Evolutionary conservation across 2,888 invertebrate species (phyloP).

Genomic region (Rutpela maculata): DNA sequence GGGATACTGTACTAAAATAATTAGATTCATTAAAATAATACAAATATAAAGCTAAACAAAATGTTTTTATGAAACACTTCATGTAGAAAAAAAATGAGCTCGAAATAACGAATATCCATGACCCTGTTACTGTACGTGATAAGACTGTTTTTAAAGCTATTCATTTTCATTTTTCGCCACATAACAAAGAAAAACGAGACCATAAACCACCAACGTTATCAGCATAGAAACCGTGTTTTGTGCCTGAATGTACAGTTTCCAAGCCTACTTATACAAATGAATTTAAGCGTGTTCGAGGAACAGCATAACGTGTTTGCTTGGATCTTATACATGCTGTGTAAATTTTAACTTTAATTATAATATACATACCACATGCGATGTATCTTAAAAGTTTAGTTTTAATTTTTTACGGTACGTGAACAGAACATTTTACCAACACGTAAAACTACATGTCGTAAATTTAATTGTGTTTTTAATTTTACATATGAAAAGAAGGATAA

Average conservation of each 20-base stretch:
- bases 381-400: constrained; percentile 28
- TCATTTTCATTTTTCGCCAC: constrained; percentile 35
- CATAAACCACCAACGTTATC: constrained; percentile 31
- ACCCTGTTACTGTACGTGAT: constrained; percentile 20
- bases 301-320: constrained; percentile 30
- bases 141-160: constrained; percentile 30
- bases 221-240: constrained; percentile 25
- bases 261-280: constrained; percentile 33
- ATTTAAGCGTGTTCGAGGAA: constrained; percentile 34
- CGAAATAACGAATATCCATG: constrained; percentile 28
- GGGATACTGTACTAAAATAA: too few relatives aligned
- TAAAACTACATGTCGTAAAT: constrained; percentile 24
- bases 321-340: constrained; percentile 39
- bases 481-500: neutral
- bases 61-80: neutral
- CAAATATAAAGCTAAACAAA: neutral
- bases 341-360: constrained; percentile 42
- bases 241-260: constrained; percentile 31
- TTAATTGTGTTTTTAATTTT: constrained; percentile 18
- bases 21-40: too few relatives aligned
- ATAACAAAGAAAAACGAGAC: constrained; percentile 32
- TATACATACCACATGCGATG: constrained; percentile 39
- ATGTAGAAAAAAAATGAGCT: neutral
- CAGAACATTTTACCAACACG: constrained; percentile 21
- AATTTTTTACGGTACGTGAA: constrained; percentile 25